Evolutionary conservation across 2,888 invertebrate genomes (phyloP).

Genomic region (Dyspetes luteomarginatus): DNA sequence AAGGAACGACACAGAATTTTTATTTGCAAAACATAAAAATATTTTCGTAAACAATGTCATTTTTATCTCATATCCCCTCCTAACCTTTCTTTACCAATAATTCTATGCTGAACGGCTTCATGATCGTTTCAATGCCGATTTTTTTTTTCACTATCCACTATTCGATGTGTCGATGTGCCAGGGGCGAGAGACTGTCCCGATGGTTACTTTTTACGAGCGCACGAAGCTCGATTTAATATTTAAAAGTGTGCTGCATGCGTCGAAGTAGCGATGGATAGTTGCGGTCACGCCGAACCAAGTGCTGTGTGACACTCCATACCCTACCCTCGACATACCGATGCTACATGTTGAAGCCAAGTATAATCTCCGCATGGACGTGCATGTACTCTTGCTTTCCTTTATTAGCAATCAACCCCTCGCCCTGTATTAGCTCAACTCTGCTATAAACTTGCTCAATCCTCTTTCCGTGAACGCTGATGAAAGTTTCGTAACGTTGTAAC

Average conservation of each 20-base stretch:
- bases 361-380: conserved; percentile 61
- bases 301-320: conserved; percentile 34
- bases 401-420: conserved; percentile 70
- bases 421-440: conserved; percentile 28
- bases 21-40: background rate
- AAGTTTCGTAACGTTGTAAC: too few species aligned
- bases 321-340: conserved; percentile 28
- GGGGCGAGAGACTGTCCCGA: conserved; percentile 15
- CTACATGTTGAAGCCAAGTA: conserved; percentile 54
- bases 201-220: conserved; percentile 77
- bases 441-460: too few species aligned
- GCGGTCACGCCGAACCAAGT: conserved; percentile 73
- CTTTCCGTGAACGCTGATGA: too few species aligned
- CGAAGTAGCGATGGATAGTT: conserved; percentile 79
- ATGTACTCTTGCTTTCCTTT: conserved; percentile 67
- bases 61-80: background rate
- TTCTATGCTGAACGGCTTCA: background rate
- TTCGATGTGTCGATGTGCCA: conserved; percentile 15
- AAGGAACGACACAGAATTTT: background rate
- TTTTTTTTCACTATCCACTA: background rate
- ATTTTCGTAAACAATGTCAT: background rate
- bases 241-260: conserved; percentile 79
- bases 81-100: background rate
- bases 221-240: conserved; percentile 81
- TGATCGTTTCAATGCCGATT: conserved; percentile 5